Base-by-base conservation (phyloP, 1,140 invertebrate genomes). In the Musca vetustissima region DNA sequence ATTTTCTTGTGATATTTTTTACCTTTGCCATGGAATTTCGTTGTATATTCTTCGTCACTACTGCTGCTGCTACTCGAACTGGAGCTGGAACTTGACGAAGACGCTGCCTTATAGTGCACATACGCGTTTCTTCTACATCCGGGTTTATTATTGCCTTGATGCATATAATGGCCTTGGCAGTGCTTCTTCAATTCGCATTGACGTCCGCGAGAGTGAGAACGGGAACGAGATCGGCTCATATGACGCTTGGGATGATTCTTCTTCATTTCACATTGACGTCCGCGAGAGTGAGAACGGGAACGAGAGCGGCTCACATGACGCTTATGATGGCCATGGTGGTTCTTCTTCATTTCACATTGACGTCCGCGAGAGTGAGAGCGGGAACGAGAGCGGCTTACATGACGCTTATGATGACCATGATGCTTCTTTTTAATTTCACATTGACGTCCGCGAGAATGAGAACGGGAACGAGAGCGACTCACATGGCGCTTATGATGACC, bases 401-500 rank as follows among this genome's bases (percentile, higher is more conserved):
- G 47, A 13, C 47, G 47, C 57, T 43, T 61, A 19, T 66, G 64
- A 15, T 47, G 47, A 0, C 61, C 61, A 49, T 24, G 61, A 28
- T 28, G n/a, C n/a, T n/a, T n/a, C 2, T 50, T 17, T 8, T 36
- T 36, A 8, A 28, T 7, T 9, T 59, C 3, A 7, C 43, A 15
- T 14, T 65, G 43, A 48, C 47, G 36, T 66, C 65, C 67, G 3
- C 65, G 48, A 11, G 36, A 66, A 17, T 64, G 68, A 1, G 71
- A 69, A 13, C 32, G 64, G 1, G 64, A 71, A 13, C 49, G 73
- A 11, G 70, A 67, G 4, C 66, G 8, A 43, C 66, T 67, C 2
- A n/a, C 64, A n/a, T 50, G 47, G 19, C 64, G 64, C 32, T 43
- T 36, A n/a, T n/a, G n/a, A n/a, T n/a, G n/a, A 1, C 47, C 47